These are phyloP conservation scores for Vulpes lagopus DNA, from an alignment of 2,113 vertebrate genomes.

Conservation along the genomic window DNA sequence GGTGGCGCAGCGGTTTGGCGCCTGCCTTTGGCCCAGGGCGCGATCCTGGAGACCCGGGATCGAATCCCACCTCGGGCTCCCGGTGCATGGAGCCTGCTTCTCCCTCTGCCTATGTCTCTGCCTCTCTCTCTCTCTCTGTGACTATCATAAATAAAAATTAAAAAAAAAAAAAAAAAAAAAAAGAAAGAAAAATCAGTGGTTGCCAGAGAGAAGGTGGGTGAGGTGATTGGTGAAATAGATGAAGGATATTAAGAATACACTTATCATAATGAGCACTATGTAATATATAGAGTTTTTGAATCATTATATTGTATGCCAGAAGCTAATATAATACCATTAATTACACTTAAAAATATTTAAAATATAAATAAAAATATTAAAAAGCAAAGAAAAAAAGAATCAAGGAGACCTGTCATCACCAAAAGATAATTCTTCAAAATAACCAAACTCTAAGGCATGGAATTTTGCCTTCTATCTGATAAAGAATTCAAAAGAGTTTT, in stretches of 20 bases:
- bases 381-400: background rate
- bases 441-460: background rate
- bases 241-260: background rate
- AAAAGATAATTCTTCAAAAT: background rate
- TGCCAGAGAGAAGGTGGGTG: background rate
- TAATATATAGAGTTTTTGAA: background rate
- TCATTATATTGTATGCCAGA: background rate
- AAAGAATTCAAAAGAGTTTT: background rate
- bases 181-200: background rate
- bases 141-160: no score
- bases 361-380: background rate
- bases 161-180: background rate
- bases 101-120: no score
- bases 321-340: background rate
- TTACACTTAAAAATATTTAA: background rate
- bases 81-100: no score
- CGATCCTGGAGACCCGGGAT: no score
- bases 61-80: no score
- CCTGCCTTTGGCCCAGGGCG: no score
- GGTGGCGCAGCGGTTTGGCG: no score
- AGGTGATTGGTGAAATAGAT: background rate
- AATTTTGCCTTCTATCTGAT: background rate
- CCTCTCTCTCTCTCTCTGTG: no score
- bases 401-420: background rate
- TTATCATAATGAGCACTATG: background rate